Percentiles rank a stretch among this genome's conserved stretches.
phyloP scores from a whole-genome alignment of 2,113 vertebrate genomes.

The Gadus chalcogrammus region DNA sequence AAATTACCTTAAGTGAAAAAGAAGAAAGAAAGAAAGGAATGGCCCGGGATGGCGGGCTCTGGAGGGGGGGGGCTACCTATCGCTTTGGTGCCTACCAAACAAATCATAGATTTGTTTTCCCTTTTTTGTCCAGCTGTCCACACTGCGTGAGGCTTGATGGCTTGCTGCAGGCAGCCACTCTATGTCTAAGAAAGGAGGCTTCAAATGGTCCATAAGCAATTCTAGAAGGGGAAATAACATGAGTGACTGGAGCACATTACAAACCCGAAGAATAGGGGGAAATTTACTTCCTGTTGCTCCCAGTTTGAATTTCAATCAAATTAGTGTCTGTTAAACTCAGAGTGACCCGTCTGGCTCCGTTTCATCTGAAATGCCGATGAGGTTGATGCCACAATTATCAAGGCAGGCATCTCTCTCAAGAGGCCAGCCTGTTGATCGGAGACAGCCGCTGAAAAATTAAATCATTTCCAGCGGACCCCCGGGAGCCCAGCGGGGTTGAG shows the following conservation, averaged over 20 bases:
- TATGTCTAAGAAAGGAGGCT: slow-evolving; percentile 22
- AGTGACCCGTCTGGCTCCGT: slow-evolving; percentile 72
- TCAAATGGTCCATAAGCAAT: too few relatives aligned
- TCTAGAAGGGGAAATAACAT: slow-evolving; percentile 42
- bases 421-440: slow-evolving; percentile 65
- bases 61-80: too few relatives aligned
- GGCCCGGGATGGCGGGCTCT: too few relatives aligned
- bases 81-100: too few relatives aligned
- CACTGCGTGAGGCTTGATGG: too few relatives aligned
- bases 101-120: too few relatives aligned
- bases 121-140: too few relatives aligned
- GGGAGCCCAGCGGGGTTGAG: slow-evolving; percentile 44
- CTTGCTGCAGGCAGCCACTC: too few relatives aligned
- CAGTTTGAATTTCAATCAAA: slow-evolving; percentile 75
- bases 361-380: slow-evolving; percentile 74
- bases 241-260: slow-evolving; percentile 60
- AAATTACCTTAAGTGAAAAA: slow-evolving; percentile 15
- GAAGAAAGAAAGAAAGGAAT: not conserved
- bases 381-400: slow-evolving; percentile 74
- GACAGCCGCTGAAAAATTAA: slow-evolving; percentile 66
- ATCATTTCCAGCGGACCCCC: slow-evolving; percentile 58
- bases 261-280: slow-evolving; percentile 45
- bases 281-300: slow-evolving; percentile 69
- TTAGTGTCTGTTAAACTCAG: slow-evolving; percentile 73
- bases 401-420: slow-evolving; percentile 68